Percentiles rank a stretch among this genome's conserved stretches.
phyloP scores from a whole-genome alignment of 2,888 invertebrate genomes.

The Thumatha senex region DNA sequence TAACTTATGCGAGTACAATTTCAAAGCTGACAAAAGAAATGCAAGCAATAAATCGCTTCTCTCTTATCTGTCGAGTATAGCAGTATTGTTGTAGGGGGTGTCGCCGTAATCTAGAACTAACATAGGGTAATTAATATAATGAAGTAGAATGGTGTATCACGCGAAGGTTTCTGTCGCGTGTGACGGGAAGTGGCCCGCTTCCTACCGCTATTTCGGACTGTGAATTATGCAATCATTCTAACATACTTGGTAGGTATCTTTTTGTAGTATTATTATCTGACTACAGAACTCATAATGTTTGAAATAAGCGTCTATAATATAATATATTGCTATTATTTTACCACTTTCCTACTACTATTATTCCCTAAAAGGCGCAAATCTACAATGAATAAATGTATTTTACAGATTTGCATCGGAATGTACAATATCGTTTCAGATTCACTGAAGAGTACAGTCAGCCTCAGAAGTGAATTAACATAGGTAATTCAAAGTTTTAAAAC shows the following conservation, averaged over 20 bases:
- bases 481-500: too few species aligned
- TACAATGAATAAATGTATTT: too few species aligned
- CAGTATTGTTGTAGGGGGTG: conserved; percentile 75
- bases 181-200: conserved; percentile 44
- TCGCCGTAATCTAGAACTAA: conserved; percentile 71
- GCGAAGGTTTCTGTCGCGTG: conserved; percentile 74
- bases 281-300: background rate
- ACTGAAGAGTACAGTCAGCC: too few species aligned
- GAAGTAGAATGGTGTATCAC: conserved; percentile 67
- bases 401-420: too few species aligned
- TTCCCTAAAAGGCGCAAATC: too few species aligned
- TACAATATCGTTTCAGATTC: too few species aligned
- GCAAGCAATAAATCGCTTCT: conserved; percentile 78
- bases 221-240: conserved; percentile 53
- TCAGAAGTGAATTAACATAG: too few species aligned
- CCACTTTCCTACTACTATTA: too few species aligned
- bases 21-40: conserved; percentile 84
- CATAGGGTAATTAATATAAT: conserved; percentile 80
- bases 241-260: conserved; percentile 45
- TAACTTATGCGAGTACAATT: conserved; percentile 84
- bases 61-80: conserved; percentile 77
- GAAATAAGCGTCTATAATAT: too few species aligned
- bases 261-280: conserved; percentile 27
- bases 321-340: too few species aligned
- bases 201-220: conserved; percentile 58